Base-by-base conservation (phyloP, 2,888 invertebrate species). In the Archips crataeganus region DNA sequence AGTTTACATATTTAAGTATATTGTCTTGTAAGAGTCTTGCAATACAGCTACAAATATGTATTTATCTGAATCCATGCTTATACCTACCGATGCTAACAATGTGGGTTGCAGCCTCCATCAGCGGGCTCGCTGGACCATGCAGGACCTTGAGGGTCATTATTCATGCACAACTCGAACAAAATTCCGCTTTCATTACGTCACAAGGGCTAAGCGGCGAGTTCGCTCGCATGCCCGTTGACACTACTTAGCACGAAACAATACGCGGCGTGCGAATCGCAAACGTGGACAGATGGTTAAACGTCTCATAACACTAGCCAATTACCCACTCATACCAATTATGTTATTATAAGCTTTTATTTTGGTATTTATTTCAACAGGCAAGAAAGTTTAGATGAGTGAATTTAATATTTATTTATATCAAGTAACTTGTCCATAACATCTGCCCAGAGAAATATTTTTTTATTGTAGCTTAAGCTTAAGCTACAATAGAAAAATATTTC, bases 121-220 rank as follows among this genome's bases (percentile, higher is more conserved):
- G 54, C 49, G 60, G 32, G 49, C 60, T 45, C 68, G 49, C 60
- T 34, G 60, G 60, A 49, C 68, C 68, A 60, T 68, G 36, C 11
- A 49, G 68, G 68, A 49, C 60, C 60, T 68, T 61, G 68, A 60
- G 60, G 36, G 15, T 60, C 68, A 68, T 68, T 49, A 61, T 34
- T 60, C 60, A 68, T 68, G 60, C 47, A 45, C 67, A 34, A 15
- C 68, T 49, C 68, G 68, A 61, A 60, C 36, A 36, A 54, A 47
- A 36, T 39, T 23, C 57, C 45, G 57, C 57, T 32, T 42, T 60
- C 59, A 32, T 45, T n/a, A 13, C 39, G 42, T 60, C 68, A 60
- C 60, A 15, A 39, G 34, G 8, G 32, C 15, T 10, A 54, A 54
- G 15, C 54, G 34, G n/a, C 34, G 6, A 47, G 1, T 49, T 49